Conservation (phyloP, 2,113 vertebrate species). For the Lepus timidus region DNA sequence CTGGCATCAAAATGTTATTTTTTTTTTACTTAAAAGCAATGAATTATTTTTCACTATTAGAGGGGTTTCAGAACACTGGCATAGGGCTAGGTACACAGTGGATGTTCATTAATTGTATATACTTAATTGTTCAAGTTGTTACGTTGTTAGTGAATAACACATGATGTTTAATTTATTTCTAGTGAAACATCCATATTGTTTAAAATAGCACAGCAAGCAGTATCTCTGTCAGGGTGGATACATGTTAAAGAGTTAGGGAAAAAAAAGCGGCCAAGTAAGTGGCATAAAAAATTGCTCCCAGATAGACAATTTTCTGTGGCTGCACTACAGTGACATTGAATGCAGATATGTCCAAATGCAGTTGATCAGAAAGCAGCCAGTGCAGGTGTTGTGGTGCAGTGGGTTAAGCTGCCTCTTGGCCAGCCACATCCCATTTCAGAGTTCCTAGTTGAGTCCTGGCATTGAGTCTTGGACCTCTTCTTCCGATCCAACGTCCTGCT, state of each 20-base stretch:
- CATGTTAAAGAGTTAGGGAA: neutral
- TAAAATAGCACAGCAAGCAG: neutral
- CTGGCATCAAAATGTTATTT: neutral
- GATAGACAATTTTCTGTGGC: neutral
- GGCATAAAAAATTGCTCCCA: neutral
- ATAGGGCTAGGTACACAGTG: neutral
- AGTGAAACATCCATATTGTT: neutral
- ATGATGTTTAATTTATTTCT: neutral
- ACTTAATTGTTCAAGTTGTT: neutral
- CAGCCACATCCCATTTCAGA: too few species aligned
- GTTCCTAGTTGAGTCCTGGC: too few species aligned
- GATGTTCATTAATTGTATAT: neutral
- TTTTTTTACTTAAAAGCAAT: constrained; percentile 43
- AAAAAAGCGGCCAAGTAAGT: neutral
- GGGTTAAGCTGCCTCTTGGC: too few species aligned
- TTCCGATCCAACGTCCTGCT: too few species aligned
- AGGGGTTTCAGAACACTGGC: neutral
- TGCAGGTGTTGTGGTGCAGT: too few species aligned
- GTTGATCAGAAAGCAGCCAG: neutral
- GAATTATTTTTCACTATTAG: neutral
- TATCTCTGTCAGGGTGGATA: neutral
- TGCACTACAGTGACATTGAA: neutral
- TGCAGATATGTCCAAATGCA: neutral
- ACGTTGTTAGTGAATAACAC: neutral
- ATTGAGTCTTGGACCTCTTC: too few species aligned